Evolutionary conservation across 1,140 invertebrate species (phyloP), one percentile per base, ranked within the genome.

Genomic region (Heliothis virescens): DNA sequence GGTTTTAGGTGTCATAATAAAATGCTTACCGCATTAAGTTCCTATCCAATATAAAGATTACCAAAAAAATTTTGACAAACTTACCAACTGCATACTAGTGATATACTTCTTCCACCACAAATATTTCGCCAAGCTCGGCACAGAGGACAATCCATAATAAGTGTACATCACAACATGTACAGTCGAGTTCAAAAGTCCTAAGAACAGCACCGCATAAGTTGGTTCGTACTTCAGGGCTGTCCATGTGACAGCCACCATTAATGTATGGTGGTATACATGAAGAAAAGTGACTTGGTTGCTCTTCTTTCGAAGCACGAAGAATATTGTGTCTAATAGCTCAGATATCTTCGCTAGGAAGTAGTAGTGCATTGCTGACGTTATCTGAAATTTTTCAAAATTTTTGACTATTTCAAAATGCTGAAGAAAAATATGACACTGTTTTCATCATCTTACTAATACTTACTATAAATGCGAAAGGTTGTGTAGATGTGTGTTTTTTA

Each of bases 101-200:
- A 98, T 95, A 88, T 99, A 97, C 85, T 96, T 97, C 90, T 99
- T 98, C 98, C 98, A 99, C 98, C 98, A 98, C 1, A 98, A 94
- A 89, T 97, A 98, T 85, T 97, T 97, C 87, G 97, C 96, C 85
- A 98, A 95, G 15, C 95, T 91, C 1, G 98, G 98, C 79, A 98
- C 95, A 0, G 97, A 96, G 0, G 98, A 95, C 1, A 98, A 92
- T 87, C 97, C 95, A 88, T 98, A 98, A 88, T 98, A 98, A 0
- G 95, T 90, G 86, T 98, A 98, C 97, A 98, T 98, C 34, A 98
- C 90, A 10, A 96, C 96, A 95, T 94, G 96, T 2, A 97, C 95
- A 91, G 96, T 95, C 10, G 96, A 96, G 87, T 98, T 98, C 50
- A 97, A 84, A 26, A 95, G 90, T 2, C 95, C 95, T 34, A 96